phyloP scores from a whole-genome alignment of 2,797 vertebrate species.

The Alectoris magna region DNA sequence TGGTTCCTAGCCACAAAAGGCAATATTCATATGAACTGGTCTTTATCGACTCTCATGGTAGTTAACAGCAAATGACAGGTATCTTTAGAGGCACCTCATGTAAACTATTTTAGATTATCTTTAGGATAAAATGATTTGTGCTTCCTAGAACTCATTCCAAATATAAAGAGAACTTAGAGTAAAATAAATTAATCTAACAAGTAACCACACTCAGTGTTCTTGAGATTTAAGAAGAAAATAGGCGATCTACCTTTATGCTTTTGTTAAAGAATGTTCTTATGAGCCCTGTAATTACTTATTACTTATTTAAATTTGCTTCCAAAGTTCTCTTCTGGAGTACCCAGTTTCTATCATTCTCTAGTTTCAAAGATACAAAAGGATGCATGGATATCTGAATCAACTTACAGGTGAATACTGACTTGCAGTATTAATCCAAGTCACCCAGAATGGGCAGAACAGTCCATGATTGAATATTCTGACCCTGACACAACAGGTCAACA shows the following conservation, averaged over 20 bases:
- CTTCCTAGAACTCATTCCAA: neutral
- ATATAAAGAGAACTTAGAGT: neutral
- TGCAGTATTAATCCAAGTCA: neutral
- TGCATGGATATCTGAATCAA: neutral
- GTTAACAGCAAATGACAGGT: neutral
- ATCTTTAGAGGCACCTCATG: neutral
- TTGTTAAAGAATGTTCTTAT: neutral
- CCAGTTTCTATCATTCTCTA: neutral
- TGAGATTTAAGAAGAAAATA: neutral
- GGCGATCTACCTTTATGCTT: neutral
- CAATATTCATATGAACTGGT: neutral
- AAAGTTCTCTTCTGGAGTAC: fast-evolving
- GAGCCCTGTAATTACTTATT: neutral
- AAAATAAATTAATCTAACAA: neutral
- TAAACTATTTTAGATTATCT: neutral
- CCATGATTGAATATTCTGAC: neutral
- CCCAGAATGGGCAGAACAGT: neutral
- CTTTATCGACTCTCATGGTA: neutral
- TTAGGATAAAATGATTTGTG: neutral
- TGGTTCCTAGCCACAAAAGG: neutral
- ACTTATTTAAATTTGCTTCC: neutral
- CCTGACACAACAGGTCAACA: neutral
- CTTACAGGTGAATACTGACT: neutral
- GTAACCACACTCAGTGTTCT: neutral
- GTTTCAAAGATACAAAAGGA: neutral